These are phyloP conservation scores for Halcyon badia DNA, from an alignment of 2,797 vertebrate species.

Conservation along the genomic window DNA sequence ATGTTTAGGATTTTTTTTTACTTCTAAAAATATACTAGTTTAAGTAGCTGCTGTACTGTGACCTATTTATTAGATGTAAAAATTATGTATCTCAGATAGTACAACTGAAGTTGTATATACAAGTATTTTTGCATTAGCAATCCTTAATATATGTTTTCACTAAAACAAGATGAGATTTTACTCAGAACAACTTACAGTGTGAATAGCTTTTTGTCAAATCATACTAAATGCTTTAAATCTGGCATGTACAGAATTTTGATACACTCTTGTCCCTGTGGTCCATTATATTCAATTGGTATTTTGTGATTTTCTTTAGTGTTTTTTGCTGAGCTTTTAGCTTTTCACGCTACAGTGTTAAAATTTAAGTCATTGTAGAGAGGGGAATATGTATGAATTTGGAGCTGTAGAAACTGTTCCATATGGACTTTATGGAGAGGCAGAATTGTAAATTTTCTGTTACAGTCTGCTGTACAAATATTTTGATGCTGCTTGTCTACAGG, in stretches of 20 bases:
- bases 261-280: not conserved
- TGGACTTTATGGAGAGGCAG: not conserved
- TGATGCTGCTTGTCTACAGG: not conserved
- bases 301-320: not conserved
- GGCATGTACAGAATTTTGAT: not conserved
- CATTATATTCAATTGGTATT: not conserved
- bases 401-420: not conserved
- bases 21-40: not conserved
- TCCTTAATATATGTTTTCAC: not conserved
- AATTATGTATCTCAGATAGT: not conserved
- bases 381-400: not conserved
- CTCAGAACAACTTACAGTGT: not conserved
- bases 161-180: not conserved
- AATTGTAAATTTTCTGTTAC: constrained; percentile 10
- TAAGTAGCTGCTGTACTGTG: not conserved
- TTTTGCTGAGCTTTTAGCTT: not conserved
- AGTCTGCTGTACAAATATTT: constrained; percentile 29
- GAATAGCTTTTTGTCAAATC: not conserved
- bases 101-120: not conserved
- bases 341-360: not conserved
- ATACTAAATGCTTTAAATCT: not conserved
- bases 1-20: not conserved
- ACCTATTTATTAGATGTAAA: not conserved
- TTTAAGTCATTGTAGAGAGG: not conserved
- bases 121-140: not conserved